Evolutionary conservation across 2,888 invertebrate species (phyloP), one percentile per base, ranked within the genome.

Genomic region (Conomelus anceps): DNA sequence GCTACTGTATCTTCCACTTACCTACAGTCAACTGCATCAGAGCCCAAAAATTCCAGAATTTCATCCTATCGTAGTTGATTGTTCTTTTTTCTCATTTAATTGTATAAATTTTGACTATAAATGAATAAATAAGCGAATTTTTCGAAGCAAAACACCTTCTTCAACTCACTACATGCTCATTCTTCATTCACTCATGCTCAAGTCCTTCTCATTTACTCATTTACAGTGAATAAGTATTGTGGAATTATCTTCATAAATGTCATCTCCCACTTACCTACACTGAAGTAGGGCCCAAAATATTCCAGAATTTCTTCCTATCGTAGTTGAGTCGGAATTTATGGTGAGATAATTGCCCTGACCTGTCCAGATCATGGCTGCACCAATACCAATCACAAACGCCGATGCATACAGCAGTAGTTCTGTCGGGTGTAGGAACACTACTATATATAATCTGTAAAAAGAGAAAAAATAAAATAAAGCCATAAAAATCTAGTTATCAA

Each of bases 251-350:
- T 11, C 22, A 22, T 84, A 6, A 6, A 9, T 84, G 85, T 1
- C 11, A 24, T 22, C 20, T 41, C 23, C n/a, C 20, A 89, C 91
- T 91, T 93, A 97, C 97, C 97, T 97, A 94, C 96, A 96, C 93
- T 99, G 99, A 91, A 99, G 94, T 94, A 99, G 95, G 0, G 99
- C 99, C 99, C 99, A 99, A 93, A 99, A 99, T 87, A 99, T 95
- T 17, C 99, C 99, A 17, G 98, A 98, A 94, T 99, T 99, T 91
- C 99, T 95, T 11, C 98, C 97, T 93, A 99, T 98, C 0, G 98
- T 99, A 0, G 96, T 95, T 0, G 95, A 94, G 91, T 97, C 96
- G 91, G 99, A 99, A 94, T 99, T 99, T 89, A 98, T 94, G 0
- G 99, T 98, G 89, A 99, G 93, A 93, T 97, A 98, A 91, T 96